A percentile compares a stretch with the other conserved stretches of the same genome.
phyloP scores from a whole-genome alignment of 2,888 invertebrate species.

The Hirtodrosophila histrioides region DNA sequence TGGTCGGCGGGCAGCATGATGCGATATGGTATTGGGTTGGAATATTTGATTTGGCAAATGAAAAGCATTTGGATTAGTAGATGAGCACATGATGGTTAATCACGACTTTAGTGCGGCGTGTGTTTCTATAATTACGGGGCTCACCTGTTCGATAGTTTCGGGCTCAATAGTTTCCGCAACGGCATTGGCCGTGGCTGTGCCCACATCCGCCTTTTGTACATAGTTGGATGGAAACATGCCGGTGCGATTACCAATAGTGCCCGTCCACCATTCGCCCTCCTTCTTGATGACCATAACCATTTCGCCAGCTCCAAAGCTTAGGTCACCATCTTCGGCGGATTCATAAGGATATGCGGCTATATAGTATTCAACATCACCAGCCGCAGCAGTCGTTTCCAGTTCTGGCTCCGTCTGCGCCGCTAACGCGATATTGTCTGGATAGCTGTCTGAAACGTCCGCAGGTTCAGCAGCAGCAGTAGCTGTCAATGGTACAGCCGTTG shows the following conservation, averaged over 20 bases:
- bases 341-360: constrained; percentile 95
- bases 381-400: constrained; percentile 75
- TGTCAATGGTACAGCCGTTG: constrained; percentile 12
- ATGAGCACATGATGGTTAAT: constrained; percentile 65
- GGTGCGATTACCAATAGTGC: constrained; percentile 90
- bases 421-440: constrained; percentile 81
- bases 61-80: constrained; percentile 77
- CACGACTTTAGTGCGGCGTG: constrained; percentile 10
- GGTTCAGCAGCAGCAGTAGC: constrained; percentile 28
- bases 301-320: constrained; percentile 94
- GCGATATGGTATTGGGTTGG: constrained; percentile 50
- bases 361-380: constrained; percentile 89
- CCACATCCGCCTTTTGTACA: constrained; percentile 89
- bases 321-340: constrained; percentile 95
- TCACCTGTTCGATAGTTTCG: constrained; percentile 65
- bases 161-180: constrained; percentile 32
- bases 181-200: constrained; percentile 56
- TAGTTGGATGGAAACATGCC: constrained; percentile 99
- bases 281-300: constrained; percentile 93
- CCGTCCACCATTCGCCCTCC: constrained; percentile 99
- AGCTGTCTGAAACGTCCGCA: constrained; percentile 55
- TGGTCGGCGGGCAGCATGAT: constrained; percentile 49
- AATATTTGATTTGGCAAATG: constrained; percentile 58
- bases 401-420: constrained; percentile 45
- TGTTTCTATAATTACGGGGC: constrained; percentile 2